Evolutionary conservation across 2,797 vertebrate genomes (phyloP), one percentile per base, ranked within the genome.

Genomic region (Mormyrus proboscirostris): DNA sequence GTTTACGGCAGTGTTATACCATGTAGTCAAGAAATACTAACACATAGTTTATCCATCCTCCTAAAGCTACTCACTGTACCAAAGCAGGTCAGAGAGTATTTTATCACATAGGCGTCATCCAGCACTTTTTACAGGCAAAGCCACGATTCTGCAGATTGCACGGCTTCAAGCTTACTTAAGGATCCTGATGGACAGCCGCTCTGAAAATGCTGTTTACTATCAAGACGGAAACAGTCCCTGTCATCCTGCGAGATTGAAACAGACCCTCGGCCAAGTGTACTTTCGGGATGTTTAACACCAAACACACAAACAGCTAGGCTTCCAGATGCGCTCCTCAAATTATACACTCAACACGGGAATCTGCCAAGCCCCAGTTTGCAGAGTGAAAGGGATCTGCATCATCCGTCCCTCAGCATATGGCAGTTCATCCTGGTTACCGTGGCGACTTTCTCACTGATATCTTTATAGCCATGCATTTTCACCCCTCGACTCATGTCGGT

Each of bases 121-220:
- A 33, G 65, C 29, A 33, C 65, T 33, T 73, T 38, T 73, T 38
- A 14, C 29, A 73, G 65, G 65, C 25, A 69, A 69, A 69, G 62
- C 62, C 25, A 29, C 25, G 25, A 69, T 12, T 73, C 29, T 33
- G 25, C 65, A 73, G 65, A 14, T 5, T 12, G 1, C 4, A 38
- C 14, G 14, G n/a, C 86, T 53, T 87, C 29, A 89, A 87, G 59
- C 62, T 10, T 25, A 85, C 44, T 47, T 89, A 76, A 59, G 69
- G 59, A 22, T 73, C 51, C 6, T 86, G 47, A 44, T 25, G 62
- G 89, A 86, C 83, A 89, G 62, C 62, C 38, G 33, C 22, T 89
- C 69, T 53, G 65, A 55, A 76, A 25, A 62, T 41, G 29, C 59
- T 55, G 47, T 65, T 65, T 49, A 88, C 8, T 86, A 49, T 73